A percentile compares a stretch with the other conserved stretches of the same genome.
phyloP scores from a whole-genome alignment of 2,888 invertebrate species.

The Dermolepida albohirtum region DNA sequence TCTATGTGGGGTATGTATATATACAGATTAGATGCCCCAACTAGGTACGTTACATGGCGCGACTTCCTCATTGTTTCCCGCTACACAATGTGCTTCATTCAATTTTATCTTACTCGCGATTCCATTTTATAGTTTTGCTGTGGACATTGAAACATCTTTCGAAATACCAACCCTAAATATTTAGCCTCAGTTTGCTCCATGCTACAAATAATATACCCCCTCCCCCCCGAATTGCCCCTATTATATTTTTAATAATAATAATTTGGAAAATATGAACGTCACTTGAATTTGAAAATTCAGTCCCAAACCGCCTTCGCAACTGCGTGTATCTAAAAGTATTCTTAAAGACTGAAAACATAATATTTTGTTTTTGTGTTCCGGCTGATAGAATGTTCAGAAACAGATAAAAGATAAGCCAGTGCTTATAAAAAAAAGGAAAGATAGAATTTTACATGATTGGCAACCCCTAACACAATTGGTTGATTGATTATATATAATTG shows the following conservation, averaged over 20 bases:
- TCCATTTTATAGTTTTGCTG: too few species aligned
- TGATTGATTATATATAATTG: constrained; percentile 39
- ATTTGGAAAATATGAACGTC: background rate
- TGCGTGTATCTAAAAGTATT: constrained; percentile 49
- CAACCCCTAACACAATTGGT: constrained; percentile 59
- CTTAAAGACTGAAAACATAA: constrained; percentile 53
- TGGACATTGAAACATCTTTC: too few species aligned
- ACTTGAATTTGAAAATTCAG: constrained; percentile 12
- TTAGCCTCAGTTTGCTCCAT: background rate
- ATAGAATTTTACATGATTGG: constrained; percentile 59
- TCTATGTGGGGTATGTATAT: too few species aligned
- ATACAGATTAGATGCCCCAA: too few species aligned
- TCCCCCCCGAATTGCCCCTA: background rate
- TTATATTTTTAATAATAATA: background rate
- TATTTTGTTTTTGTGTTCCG: constrained; percentile 51
- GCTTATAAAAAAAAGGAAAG: constrained; percentile 1
- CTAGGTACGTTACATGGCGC: too few species aligned
- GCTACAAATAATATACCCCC: too few species aligned
- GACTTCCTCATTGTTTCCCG: too few species aligned
- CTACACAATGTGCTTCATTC: too few species aligned
- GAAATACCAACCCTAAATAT: too few species aligned
- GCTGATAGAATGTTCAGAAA: constrained; percentile 60
- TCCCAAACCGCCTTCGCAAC: constrained; percentile 32
- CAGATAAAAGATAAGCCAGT: constrained; percentile 28
- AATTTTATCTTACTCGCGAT: too few species aligned